Evolutionary conservation across 30 jellyfish, hydroid and myxozoan genomes (phyloP).

Genomic region (Cassiopea andromeda): DNA sequence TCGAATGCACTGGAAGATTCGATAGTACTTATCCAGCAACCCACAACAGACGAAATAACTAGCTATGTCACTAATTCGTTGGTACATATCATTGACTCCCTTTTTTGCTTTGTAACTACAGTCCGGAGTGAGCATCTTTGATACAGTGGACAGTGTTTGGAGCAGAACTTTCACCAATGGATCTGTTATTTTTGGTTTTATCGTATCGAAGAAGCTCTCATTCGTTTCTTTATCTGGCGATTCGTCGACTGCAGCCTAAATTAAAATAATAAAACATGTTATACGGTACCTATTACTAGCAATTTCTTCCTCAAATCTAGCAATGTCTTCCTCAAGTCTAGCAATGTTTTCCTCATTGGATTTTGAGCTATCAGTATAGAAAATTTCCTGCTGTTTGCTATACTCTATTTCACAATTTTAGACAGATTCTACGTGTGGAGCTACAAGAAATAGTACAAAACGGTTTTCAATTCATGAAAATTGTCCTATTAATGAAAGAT

Average conservation of each 20-base stretch:
- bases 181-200: slow-evolving; percentile 29
- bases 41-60: slow-evolving; percentile 87
- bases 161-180: slow-evolving; percentile 37
- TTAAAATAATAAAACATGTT: neutral
- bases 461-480: no score
- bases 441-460: no score
- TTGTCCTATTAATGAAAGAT: no score
- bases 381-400: no score
- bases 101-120: slow-evolving; percentile 28
- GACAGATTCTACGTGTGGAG: no score
- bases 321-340: neutral
- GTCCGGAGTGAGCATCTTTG: slow-evolving; percentile 33
- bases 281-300: neutral
- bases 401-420: no score
- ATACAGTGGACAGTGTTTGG: slow-evolving; percentile 16
- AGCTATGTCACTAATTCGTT: slow-evolving; percentile 53
- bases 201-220: slow-evolving; percentile 9
- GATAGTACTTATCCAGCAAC: slow-evolving; percentile 63
- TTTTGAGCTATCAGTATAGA: no score
- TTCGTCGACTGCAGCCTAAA: slow-evolving; percentile 22
- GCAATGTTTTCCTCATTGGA: neutral
- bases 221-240: slow-evolving; percentile 17
- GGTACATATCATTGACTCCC: slow-evolving; percentile 19
- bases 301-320: neutral
- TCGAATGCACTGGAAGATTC: slow-evolving; percentile 59